Percentiles rank a stretch among this genome's conserved stretches.
These are phyloP conservation scores for Luperina testacea DNA, from an alignment of 2,888 invertebrate genomes.

Conservation along the genomic window DNA sequence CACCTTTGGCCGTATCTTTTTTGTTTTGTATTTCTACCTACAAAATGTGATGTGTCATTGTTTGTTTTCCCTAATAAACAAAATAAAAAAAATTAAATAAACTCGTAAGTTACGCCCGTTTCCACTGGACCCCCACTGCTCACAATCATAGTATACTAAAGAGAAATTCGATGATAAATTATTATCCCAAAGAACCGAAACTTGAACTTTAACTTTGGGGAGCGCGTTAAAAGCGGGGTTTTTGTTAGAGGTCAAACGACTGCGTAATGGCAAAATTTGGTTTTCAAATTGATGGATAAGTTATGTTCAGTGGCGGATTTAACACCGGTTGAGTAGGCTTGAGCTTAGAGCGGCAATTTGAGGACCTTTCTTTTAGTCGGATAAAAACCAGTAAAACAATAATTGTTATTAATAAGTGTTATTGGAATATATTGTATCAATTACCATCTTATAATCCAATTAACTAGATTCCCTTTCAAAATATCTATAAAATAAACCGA, in stretches of 20 bases:
- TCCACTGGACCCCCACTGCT: neutral
- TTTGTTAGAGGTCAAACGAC: neutral
- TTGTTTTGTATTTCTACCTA: neutral
- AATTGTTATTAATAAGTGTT: neutral
- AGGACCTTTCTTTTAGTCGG: neutral
- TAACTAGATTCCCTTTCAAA: neutral
- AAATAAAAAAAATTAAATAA: neutral
- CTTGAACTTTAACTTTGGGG: conserved; percentile 12
- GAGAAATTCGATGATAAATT: conserved; percentile 37
- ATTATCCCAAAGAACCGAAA: neutral
- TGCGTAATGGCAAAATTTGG: neutral
- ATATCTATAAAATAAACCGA: neutral
- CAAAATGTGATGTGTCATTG: neutral
- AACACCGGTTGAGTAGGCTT: neutral
- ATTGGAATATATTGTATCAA: neutral
- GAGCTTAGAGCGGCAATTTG: neutral
- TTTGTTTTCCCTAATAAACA: neutral
- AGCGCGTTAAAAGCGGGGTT: neutral
- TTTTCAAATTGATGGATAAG: neutral
- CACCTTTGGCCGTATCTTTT: neutral
- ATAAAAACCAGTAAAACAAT: neutral
- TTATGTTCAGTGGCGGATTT: neutral
- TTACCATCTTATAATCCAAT: neutral
- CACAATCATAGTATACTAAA: conserved; percentile 16
- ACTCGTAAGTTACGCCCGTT: neutral